These are phyloP conservation scores for Rhinoderma darwinii DNA, from an alignment of 2,113 vertebrate species.

Conservation along the genomic window DNA sequence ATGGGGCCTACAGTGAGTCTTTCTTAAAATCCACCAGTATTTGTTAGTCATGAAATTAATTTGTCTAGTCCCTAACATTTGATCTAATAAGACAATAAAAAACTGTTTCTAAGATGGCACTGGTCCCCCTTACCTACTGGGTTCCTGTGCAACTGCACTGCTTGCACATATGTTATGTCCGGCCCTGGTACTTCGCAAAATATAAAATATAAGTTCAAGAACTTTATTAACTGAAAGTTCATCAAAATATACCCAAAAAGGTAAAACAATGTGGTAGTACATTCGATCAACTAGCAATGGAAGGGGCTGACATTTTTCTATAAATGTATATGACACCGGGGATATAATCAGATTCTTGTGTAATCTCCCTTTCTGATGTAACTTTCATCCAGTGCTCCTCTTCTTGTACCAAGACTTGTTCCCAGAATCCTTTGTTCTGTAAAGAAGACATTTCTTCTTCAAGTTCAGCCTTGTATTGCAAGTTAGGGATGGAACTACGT, in stretches of 20 bases:
- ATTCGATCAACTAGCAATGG: not conserved
- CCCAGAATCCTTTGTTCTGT: constrained; percentile 76
- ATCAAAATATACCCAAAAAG: not conserved
- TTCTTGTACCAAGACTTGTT: constrained; percentile 68
- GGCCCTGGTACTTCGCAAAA: no score
- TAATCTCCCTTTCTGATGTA: constrained; percentile 70
- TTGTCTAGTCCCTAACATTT: no score
- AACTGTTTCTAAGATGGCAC: no score
- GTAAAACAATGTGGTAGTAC: not conserved
- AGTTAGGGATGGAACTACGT: constrained; percentile 77
- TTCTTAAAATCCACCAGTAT: no score
- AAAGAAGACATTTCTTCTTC: constrained; percentile 72
- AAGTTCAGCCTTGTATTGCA: constrained; percentile 76
- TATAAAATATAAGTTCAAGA: no score
- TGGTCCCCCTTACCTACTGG: no score
- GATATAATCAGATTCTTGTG: constrained; percentile 73
- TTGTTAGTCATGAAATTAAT: no score
- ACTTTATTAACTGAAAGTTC: not conserved
- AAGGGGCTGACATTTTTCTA: constrained; percentile 64
- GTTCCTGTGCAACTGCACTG: no score
- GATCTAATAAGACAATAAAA: no score
- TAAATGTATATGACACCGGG: constrained; percentile 82
- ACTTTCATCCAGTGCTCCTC: constrained; percentile 83
- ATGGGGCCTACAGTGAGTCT: no score
- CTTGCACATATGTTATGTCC: no score